These are phyloP conservation scores for Platygyra sinensis DNA, from an alignment of 64 coral and sea anemone genomes.

Conservation along the genomic window DNA sequence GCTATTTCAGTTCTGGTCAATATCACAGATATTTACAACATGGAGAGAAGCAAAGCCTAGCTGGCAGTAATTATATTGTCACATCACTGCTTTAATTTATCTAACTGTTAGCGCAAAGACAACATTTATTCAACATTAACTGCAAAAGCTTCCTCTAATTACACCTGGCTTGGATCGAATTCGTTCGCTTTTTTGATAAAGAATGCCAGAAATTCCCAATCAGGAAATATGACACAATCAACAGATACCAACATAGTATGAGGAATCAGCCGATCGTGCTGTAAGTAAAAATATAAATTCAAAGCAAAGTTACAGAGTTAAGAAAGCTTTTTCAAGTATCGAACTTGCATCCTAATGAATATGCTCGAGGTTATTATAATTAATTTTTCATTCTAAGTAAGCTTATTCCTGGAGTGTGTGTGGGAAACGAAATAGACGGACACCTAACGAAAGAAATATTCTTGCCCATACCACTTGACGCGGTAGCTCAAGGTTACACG, in stretches of 20 bases:
- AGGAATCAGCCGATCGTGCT: background rate
- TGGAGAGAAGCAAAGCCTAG: background rate
- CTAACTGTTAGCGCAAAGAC: background rate
- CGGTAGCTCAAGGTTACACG: background rate
- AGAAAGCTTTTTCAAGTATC: background rate
- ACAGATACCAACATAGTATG: background rate
- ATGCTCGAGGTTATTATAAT: background rate
- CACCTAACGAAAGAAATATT: background rate
- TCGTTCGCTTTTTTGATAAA: background rate
- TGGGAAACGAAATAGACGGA: background rate
- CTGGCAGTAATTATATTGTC: background rate
- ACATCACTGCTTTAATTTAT: background rate
- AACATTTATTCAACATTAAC: background rate
- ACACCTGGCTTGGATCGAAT: slow-evolving; percentile 3
- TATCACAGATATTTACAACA: background rate
- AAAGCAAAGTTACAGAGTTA: background rate
- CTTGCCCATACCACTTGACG: background rate
- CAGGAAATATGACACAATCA: slow-evolving; percentile 40
- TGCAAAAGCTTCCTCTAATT: background rate
- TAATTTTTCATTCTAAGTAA: slow-evolving; percentile 31
- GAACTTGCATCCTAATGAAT: background rate
- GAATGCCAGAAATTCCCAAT: slow-evolving; percentile 27
- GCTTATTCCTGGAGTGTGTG: background rate
- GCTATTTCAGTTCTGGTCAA: background rate
- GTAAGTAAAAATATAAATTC: background rate